These are phyloP conservation scores for Andinoacara biseriatus DNA, from an alignment of 2,113 vertebrate genomes.

Conservation along the genomic window DNA sequence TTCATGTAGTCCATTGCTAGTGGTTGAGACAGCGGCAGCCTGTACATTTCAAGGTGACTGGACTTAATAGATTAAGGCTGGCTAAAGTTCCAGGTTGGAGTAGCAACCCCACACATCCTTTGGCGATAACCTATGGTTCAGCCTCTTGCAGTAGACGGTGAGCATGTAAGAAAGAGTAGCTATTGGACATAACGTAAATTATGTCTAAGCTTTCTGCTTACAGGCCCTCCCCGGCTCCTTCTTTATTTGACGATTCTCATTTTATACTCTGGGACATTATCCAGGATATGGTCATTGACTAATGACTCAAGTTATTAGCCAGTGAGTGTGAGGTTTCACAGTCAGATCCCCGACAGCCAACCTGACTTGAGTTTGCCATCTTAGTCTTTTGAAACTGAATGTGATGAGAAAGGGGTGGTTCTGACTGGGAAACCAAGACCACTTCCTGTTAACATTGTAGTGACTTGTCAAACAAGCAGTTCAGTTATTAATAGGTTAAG, in stretches of 20 bases:
- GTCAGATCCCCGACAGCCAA: neutral
- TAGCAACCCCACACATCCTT: neutral
- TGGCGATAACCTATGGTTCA: neutral
- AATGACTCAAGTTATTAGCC: neutral
- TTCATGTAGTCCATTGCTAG: neutral
- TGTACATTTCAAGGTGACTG: neutral
- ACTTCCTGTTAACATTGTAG: neutral
- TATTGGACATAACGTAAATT: neutral
- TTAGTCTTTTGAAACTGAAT: neutral
- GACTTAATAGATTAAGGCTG: neutral
- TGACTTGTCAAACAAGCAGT: neutral
- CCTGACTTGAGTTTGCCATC: neutral
- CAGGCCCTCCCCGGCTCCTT: neutral
- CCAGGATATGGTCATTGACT: neutral
- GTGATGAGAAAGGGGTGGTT: neutral
- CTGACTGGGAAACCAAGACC: neutral
- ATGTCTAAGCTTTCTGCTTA: neutral
- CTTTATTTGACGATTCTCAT: neutral
- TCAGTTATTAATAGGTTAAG: neutral
- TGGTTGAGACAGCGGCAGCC: neutral
- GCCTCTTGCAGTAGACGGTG: neutral
- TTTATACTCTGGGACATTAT: too few species aligned
- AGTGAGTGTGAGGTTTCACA: neutral
- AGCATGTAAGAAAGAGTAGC: neutral
- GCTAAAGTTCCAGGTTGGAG: neutral